Percentiles rank a stretch among this genome's conserved stretches.
Conservation (phyloP, 30 jellyfish, hydroid and myxozoan species). For the Clytia hemisphaerica region DNA sequence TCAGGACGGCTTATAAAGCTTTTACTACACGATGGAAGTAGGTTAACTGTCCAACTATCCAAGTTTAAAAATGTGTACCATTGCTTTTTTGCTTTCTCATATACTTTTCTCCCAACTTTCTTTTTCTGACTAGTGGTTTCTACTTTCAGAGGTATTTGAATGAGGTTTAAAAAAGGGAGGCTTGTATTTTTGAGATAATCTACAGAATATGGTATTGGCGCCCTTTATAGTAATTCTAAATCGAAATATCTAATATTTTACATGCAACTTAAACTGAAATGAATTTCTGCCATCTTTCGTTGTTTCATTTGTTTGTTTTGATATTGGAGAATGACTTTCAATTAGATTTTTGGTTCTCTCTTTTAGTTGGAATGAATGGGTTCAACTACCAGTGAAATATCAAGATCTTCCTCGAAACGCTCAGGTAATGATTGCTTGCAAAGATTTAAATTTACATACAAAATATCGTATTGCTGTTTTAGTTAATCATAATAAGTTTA, state of each 20-base stretch:
- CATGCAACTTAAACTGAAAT: neutral
- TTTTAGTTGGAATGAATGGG: conserved; percentile 99
- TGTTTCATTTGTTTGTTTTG: neutral
- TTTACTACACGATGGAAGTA: conserved; percentile 95
- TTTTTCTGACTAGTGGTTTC: too few relatives aligned
- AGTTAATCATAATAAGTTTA: neutral
- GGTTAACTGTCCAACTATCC: too few relatives aligned
- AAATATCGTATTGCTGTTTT: neutral
- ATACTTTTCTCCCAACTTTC: too few relatives aligned
- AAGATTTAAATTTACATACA: neutral
- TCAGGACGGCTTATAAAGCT: conserved; percentile 73
- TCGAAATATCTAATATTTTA: too few relatives aligned
- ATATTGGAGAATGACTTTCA: neutral
- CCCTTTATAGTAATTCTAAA: too few relatives aligned
- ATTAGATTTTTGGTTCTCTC: neutral
- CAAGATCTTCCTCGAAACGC: conserved; percentile 97
- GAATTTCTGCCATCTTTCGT: neutral
- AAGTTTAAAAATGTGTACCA: too few relatives aligned
- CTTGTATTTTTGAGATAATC: too few relatives aligned
- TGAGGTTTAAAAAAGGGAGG: too few relatives aligned
- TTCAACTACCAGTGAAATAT: conserved; percentile 71
- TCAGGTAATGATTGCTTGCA: conserved; percentile 27
- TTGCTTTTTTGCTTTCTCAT: too few relatives aligned
- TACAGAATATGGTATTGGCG: too few relatives aligned
- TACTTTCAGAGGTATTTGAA: too few relatives aligned